phyloP scores from a whole-genome alignment of 1,140 invertebrate genomes.

The Lepidotrigona ventralis region DNA sequence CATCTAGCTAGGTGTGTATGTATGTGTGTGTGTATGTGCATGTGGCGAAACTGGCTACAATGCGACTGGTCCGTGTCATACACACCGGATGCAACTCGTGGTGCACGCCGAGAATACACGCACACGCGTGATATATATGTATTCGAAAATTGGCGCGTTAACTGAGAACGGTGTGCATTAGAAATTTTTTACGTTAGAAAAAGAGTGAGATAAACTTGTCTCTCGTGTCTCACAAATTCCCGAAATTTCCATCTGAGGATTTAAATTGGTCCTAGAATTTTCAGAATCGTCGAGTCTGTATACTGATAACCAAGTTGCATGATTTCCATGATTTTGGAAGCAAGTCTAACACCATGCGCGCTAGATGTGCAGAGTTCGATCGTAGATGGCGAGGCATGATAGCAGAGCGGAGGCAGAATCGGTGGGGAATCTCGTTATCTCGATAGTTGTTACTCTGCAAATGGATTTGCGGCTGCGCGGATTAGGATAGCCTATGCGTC shows the following conservation, averaged over 20 bases:
- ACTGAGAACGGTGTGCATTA: not conserved
- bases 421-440: conserved; percentile 70
- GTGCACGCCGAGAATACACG: not conserved
- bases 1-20: no score
- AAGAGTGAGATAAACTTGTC: not conserved
- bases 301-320: no score
- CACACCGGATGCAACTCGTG: conserved; percentile 54
- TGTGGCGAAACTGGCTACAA: conserved; percentile 34
- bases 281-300: no score
- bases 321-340: no score
- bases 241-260: no score
- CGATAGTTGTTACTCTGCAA: conserved; percentile 70
- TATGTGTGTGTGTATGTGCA: not conserved
- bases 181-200: not conserved
- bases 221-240: no score
- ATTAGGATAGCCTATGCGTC: conserved; percentile 59
- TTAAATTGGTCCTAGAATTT: no score
- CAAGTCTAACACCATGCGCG: no score
- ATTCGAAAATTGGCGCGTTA: not conserved
- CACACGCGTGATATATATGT: not conserved
- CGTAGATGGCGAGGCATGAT: conserved; percentile 9
- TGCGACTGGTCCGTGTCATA: conserved; percentile 49
- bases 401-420: conserved; percentile 60
- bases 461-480: conserved; percentile 72
- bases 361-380: not conserved